Evolutionary conservation across 2,797 vertebrate species (phyloP).

Genomic region (Gambusia yucatana): DNA sequence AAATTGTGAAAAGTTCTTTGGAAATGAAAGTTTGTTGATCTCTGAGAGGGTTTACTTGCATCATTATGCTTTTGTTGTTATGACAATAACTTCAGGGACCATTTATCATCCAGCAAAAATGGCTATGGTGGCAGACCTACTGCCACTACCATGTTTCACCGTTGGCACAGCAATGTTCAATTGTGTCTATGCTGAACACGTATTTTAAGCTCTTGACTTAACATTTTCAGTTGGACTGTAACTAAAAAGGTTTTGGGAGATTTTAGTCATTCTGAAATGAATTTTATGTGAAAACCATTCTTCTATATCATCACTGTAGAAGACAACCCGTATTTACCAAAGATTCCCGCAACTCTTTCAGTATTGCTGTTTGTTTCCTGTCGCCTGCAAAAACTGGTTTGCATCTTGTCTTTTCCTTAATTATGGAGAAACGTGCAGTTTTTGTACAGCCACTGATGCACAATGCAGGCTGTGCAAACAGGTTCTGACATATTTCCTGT

Average conservation of each 20-base stretch:
- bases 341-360: not conserved
- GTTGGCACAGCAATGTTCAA: not conserved
- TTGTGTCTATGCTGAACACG: not conserved
- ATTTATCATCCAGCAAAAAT: too few relatives aligned
- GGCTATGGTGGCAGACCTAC: not conserved
- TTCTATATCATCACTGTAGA: not conserved
- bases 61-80: too few relatives aligned
- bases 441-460: not conserved
- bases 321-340: not conserved
- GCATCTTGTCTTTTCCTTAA: not conserved
- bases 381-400: not conserved
- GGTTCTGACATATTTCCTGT: not conserved
- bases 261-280: not conserved
- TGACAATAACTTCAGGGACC: too few relatives aligned
- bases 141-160: not conserved
- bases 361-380: not conserved
- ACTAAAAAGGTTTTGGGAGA: not conserved
- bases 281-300: not conserved
- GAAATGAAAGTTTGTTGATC: too few relatives aligned
- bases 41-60: too few relatives aligned
- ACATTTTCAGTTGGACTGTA: too few relatives aligned
- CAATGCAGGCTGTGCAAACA: not conserved
- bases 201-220: not conserved
- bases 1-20: too few relatives aligned
- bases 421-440: not conserved